These are phyloP conservation scores for Hirudinaria manillensis DNA, from an alignment of 2,888 invertebrate species.

Conservation along the genomic window DNA sequence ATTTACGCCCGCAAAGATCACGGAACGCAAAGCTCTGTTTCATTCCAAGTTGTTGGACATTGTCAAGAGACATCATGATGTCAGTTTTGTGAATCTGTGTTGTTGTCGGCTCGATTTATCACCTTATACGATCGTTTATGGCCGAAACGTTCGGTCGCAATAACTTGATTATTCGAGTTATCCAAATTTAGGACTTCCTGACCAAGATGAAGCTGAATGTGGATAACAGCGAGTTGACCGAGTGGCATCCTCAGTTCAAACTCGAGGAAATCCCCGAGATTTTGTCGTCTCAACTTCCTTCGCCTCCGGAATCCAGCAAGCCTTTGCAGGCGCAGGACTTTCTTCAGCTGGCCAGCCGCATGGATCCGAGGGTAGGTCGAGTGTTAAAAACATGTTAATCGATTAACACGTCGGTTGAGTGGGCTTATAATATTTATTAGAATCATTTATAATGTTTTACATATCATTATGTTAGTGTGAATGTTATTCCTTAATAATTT, in stretches of 20 bases:
- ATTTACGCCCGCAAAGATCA: slow-evolving; percentile 61
- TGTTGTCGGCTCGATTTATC: background rate
- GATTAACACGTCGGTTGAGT: background rate
- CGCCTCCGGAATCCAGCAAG: slow-evolving; percentile 67
- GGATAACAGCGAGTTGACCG: slow-evolving; percentile 67
- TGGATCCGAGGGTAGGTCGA: slow-evolving; percentile 1
- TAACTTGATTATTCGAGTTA: no score
- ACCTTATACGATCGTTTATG: background rate
- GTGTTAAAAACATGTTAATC: no score
- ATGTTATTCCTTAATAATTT: no score
- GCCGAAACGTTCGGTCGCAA: background rate
- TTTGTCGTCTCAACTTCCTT: slow-evolving; percentile 65
- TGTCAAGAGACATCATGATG: slow-evolving; percentile 63
- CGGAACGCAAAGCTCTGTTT: slow-evolving; percentile 70
- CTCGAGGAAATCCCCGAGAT: slow-evolving; percentile 76
- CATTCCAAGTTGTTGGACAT: slow-evolving; percentile 66
- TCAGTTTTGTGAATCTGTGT: slow-evolving; percentile 54
- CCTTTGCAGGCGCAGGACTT: slow-evolving; percentile 76
- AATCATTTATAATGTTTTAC: no score
- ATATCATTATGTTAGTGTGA: no score
- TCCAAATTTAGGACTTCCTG: slow-evolving; percentile 55
- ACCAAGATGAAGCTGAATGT: slow-evolving; percentile 68
- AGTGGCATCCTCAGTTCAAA: slow-evolving; percentile 89
- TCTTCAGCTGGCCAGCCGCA: slow-evolving; percentile 55
- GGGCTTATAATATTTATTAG: no score